Evolutionary conservation across 1,140 invertebrate species (phyloP).

Genomic region (Campoletis sonorensis): DNA sequence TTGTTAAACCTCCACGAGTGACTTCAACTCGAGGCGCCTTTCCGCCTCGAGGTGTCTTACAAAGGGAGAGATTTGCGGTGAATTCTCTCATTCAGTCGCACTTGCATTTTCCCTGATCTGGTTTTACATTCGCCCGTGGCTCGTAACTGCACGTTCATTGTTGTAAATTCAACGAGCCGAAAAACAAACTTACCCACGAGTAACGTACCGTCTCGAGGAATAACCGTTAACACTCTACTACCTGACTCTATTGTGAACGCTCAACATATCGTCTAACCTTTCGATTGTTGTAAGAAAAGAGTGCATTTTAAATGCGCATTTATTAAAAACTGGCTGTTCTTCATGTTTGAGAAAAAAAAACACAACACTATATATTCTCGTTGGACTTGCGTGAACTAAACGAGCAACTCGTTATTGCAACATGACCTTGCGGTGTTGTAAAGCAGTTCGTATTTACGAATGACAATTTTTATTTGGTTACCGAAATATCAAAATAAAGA

Average conservation of each 20-base stretch:
- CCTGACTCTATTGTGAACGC: neutral
- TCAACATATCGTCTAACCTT: constrained; percentile 1
- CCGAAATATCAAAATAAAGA: too few relatives aligned
- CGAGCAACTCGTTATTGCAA: neutral
- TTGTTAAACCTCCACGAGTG: constrained; percentile 30
- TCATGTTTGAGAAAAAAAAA: too few relatives aligned
- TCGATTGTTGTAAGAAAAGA: neutral
- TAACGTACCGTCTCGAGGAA: neutral
- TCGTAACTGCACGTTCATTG: neutral
- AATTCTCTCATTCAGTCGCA: constrained; percentile 26
- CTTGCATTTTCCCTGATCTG: constrained; percentile 37
- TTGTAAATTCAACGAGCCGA: constrained; percentile 29
- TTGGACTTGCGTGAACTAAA: neutral
- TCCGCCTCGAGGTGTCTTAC: neutral
- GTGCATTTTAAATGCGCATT: neutral
- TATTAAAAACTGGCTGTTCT: neutral
- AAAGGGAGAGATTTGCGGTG: constrained; percentile 7
- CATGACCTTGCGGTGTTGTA: too few relatives aligned
- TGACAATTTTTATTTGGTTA: too few relatives aligned
- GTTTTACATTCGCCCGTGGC: neutral
- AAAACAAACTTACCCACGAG: constrained; percentile 38
- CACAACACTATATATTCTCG: neutral
- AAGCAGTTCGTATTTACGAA: too few relatives aligned
- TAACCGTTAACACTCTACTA: constrained; percentile 15
- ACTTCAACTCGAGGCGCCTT: constrained; percentile 6